phyloP scores from a whole-genome alignment of 2,888 invertebrate species.

The Conomelus anceps region DNA sequence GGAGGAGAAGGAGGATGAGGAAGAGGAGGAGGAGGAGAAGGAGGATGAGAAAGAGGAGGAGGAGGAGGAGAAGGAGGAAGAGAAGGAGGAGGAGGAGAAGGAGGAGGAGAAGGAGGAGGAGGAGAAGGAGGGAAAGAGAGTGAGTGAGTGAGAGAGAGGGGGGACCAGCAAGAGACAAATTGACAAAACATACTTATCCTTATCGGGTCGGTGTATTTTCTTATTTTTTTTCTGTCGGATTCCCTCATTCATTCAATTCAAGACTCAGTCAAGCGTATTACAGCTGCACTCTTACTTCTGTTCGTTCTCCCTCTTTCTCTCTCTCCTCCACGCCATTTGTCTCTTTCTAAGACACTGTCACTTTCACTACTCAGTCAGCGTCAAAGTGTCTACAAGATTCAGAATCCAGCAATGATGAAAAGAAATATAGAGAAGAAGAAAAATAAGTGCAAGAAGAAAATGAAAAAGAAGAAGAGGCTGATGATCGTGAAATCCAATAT shows the following conservation, averaged over 20 bases:
- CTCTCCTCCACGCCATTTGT: too few relatives aligned
- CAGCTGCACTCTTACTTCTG: neutral
- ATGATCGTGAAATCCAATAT: too few relatives aligned
- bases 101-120: slow-evolving; percentile 12
- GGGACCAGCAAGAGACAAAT: neutral
- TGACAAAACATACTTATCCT: neutral
- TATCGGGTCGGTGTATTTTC: neutral
- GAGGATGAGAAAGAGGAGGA: too few relatives aligned
- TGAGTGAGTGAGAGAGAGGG: slow-evolving; percentile 21
- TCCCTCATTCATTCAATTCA: neutral
- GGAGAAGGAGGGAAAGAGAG: slow-evolving; percentile 17
- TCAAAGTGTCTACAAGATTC: neutral
- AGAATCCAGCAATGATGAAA: too few relatives aligned
- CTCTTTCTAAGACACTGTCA: neutral
- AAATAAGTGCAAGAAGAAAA: too few relatives aligned
- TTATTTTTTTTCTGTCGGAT: neutral
- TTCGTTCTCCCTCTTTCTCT: neutral
- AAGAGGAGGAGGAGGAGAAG: slow-evolving; percentile 24
- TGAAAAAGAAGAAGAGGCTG: too few relatives aligned
- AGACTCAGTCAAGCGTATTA: neutral
- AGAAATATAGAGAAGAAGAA: neutral
- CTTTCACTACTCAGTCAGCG: neutral
- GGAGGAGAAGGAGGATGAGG: slow-evolving; percentile 20
- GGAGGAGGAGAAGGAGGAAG: slow-evolving; percentile 22
- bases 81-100: slow-evolving; percentile 15